Evolutionary conservation across 2,797 vertebrate species (phyloP).

Genomic region (Sardinella longiceps): DNA sequence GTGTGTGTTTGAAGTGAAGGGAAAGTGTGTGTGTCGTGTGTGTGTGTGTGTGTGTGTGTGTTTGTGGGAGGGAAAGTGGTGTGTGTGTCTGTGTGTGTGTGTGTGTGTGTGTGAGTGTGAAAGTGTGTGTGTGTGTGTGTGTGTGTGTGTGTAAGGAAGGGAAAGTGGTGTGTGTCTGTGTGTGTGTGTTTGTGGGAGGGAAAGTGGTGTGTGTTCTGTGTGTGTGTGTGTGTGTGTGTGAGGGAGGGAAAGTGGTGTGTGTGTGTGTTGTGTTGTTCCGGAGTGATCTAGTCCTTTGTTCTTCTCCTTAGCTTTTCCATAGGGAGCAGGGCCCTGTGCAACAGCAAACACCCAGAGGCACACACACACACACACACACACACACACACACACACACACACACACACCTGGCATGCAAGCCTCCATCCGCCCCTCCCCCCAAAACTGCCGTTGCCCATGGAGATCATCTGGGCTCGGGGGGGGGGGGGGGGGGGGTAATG

Average conservation of each 20-base stretch:
- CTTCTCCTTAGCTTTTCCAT: constrained; percentile 39
- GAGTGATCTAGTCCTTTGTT: constrained; percentile 45
- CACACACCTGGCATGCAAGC: no score
- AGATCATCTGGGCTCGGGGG: constrained; percentile 7
- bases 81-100: no score
- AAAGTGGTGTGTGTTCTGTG: not conserved
- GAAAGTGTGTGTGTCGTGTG: no score
- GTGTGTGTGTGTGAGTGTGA: no score
- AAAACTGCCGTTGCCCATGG: constrained; percentile 7
- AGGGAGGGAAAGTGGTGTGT: not conserved
- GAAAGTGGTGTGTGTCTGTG: no score
- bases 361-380: no score
- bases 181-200: not conserved
- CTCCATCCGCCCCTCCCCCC: not conserved
- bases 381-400: no score
- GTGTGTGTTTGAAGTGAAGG: no score
- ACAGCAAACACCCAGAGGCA: constrained; percentile 31
- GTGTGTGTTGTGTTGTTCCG: constrained; percentile 33
- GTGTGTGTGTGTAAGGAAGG: no score
- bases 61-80: no score
- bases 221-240: not conserved
- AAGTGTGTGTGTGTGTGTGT: no score
- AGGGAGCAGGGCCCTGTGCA: constrained; percentile 11
- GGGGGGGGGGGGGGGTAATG: not conserved
- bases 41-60: no score